phyloP scores from a whole-genome alignment of 2,113 vertebrate species.

The Neolamprologus caudopunctatus region DNA sequence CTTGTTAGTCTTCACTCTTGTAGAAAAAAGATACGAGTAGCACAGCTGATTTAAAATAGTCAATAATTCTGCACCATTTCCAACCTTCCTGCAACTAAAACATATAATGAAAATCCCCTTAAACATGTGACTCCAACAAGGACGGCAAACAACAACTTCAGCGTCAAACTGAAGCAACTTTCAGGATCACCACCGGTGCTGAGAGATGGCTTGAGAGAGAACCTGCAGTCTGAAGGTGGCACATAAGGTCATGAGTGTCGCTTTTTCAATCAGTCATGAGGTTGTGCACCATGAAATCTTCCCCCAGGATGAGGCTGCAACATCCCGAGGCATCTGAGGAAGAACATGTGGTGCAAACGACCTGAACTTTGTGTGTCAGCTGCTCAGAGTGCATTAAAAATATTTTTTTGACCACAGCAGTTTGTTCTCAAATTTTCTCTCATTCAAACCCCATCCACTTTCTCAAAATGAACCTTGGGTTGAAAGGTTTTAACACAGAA shows the following conservation, averaged over 20 bases:
- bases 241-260: not conserved
- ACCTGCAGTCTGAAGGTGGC: not conserved
- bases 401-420: not conserved
- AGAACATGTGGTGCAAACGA: not conserved
- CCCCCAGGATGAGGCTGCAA: not conserved
- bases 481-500: not conserved
- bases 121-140: not conserved
- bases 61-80: not conserved
- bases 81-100: not conserved
- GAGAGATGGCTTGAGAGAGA: not conserved
- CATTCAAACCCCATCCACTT: not conserved
- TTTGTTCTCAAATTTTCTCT: not conserved
- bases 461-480: rapidly evolving
- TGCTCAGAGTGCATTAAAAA: not conserved
- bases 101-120: not conserved
- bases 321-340: not conserved
- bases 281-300: not conserved
- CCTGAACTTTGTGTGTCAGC: not conserved
- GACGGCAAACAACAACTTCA: not conserved
- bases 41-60: not conserved
- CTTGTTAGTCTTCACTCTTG: not conserved
- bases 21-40: not conserved
- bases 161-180: not conserved
- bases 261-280: not conserved
- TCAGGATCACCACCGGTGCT: not conserved